Evolutionary conservation across 2,797 vertebrate genomes (phyloP).

Genomic region (Myotis daubentonii): DNA sequence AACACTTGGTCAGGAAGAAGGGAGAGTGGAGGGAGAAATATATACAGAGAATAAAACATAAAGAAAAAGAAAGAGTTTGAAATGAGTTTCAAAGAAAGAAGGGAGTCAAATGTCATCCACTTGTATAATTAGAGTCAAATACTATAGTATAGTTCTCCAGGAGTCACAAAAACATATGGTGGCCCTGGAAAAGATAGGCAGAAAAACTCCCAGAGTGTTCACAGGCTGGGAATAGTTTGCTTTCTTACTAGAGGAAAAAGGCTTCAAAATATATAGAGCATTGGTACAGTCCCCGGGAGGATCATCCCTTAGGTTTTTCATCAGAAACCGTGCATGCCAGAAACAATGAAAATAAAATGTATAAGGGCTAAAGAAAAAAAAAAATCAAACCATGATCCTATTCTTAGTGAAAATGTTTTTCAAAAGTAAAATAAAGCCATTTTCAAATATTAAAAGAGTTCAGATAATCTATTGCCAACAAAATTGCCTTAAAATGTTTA

Average conservation of each 20-base stretch:
- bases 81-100: background rate
- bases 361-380: background rate
- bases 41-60: background rate
- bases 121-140: background rate
- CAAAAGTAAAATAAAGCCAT: background rate
- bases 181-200: background rate
- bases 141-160: background rate
- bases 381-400: background rate
- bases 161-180: background rate
- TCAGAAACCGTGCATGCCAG: background rate
- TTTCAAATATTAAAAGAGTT: background rate
- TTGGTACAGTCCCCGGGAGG: background rate
- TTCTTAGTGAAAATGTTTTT: background rate
- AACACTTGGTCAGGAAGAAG: background rate
- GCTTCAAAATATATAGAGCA: background rate
- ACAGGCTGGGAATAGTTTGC: background rate
- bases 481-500: background rate
- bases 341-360: background rate
- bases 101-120: accelerated
- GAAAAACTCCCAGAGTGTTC: background rate
- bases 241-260: background rate
- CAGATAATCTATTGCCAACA: background rate
- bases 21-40: background rate
- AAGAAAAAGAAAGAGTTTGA: background rate
- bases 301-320: background rate